These are phyloP conservation scores for Megalurothrips usitatus DNA, from an alignment of 2,888 invertebrate genomes.

Conservation along the genomic window DNA sequence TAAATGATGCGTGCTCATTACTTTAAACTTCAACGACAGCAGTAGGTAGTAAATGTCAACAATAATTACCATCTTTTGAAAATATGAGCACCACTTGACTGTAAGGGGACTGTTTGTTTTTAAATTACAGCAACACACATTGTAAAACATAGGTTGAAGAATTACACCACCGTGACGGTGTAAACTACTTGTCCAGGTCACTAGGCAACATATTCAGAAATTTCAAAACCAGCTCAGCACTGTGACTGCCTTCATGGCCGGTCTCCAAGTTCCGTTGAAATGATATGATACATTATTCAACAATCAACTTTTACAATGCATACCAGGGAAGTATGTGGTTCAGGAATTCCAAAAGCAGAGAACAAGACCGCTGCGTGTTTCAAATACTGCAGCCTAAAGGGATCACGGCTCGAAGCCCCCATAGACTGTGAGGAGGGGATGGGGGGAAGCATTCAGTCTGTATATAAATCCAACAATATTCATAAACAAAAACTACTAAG, in stretches of 20 bases:
- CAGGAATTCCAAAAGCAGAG: background rate
- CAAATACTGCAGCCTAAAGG: background rate
- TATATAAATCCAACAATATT: background rate
- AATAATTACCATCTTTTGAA: too few species aligned
- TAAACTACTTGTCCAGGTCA: too few species aligned
- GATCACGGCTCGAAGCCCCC: background rate
- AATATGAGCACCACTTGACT: too few species aligned
- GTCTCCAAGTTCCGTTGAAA: background rate
- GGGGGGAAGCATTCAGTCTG: background rate
- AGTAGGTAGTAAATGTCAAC: too few species aligned
- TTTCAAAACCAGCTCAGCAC: too few species aligned
- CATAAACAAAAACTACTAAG: slow-evolving; percentile 3
- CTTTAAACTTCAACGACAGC: too few species aligned
- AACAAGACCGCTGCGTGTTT: background rate
- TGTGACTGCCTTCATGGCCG: background rate
- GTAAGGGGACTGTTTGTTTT: too few species aligned
- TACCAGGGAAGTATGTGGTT: background rate
- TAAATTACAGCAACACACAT: too few species aligned
- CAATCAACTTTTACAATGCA: background rate
- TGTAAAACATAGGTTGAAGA: too few species aligned
- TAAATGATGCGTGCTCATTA: too few species aligned
- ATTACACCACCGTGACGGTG: too few species aligned
- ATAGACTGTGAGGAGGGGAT: background rate
- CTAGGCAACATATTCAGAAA: too few species aligned
- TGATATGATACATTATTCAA: background rate